phyloP scores from a whole-genome alignment of 2,797 vertebrate genomes.

The Phyllotis vaccarum region DNA sequence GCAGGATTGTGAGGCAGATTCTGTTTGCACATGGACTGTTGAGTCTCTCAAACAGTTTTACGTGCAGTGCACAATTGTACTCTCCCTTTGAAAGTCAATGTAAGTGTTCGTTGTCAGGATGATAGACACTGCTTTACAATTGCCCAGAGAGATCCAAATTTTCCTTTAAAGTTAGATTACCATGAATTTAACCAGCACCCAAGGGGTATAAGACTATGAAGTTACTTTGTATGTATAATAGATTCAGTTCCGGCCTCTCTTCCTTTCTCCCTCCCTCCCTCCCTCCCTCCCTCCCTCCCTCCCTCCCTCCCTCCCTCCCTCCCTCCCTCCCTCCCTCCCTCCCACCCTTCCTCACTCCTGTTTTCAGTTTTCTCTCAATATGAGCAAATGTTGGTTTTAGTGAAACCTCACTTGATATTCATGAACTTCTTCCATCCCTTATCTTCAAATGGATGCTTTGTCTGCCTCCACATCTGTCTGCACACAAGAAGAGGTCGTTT shows the following conservation, averaged over 20 bases:
- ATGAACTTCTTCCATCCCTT: neutral
- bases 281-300: neutral
- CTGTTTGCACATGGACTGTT: neutral
- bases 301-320: no score
- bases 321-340: neutral
- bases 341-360: neutral
- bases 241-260: neutral
- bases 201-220: neutral
- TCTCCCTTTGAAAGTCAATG: conserved; percentile 49
- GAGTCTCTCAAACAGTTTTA: conserved; percentile 14
- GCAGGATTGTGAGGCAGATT: neutral
- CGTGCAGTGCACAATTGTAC: neutral
- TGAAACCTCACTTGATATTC: neutral
- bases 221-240: neutral
- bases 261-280: neutral
- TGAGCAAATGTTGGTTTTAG: neutral
- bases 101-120: conserved; percentile 34
- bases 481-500: neutral
- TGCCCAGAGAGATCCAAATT: conserved; percentile 3
- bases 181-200: conserved; percentile 32
- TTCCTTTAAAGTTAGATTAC: conserved; percentile 42
- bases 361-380: neutral
- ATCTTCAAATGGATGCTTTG: neutral
- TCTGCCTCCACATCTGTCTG: neutral
- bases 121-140: conserved; percentile 52